Base-by-base conservation (phyloP, 1,140 invertebrate genomes). In the Lysiphlebus fabarum region DNA sequence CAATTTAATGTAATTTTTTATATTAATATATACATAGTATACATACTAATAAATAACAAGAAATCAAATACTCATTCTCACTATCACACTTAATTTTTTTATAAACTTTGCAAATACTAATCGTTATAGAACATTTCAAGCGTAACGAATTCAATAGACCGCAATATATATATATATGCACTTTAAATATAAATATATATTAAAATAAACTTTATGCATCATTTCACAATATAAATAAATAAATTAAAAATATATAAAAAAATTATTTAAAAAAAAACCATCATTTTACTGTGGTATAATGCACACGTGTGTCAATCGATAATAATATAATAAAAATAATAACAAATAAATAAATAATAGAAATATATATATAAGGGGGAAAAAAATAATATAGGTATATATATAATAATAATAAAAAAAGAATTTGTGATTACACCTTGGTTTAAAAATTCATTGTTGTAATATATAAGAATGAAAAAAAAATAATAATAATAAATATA, bases 1-100 rank as follows among this genome's bases (percentile, higher is more conserved):
- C 59, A 58, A 64, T 64, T 64, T 61, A 58, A 59, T n/a, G n/a
- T 55, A 45, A 41, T 40, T 53, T 59, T 50, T 12, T 42, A 36
- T n/a, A n/a, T n/a, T n/a, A n/a, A n/a, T n/a, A n/a, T n/a, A n/a
- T n/a, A n/a, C n/a, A n/a, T n/a, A n/a, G n/a, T n/a, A n/a, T n/a
- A n/a, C n/a, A n/a, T 11, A 9, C 45, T 33, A 40, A 26, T 26
- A 26, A 26, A 26, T 26, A 26, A 26, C 17, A 26, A 26, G 17
- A 26, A 26, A 26, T 51, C 47, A 49, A 41, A 8, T 50, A n/a
- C 48, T 41, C 17, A 17, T 42, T 33, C 17, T 58, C 41, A 14
- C 40, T 44, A 38, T 33, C 42, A 42, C 56, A 43, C 38, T 54
- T 17, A 53, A 44, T 58, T 41, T 49, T 11, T 55, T 34, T 34